These are phyloP conservation scores for Aporrectodea caliginosa DNA, from an alignment of 1,140 invertebrate species.

Conservation along the genomic window DNA sequence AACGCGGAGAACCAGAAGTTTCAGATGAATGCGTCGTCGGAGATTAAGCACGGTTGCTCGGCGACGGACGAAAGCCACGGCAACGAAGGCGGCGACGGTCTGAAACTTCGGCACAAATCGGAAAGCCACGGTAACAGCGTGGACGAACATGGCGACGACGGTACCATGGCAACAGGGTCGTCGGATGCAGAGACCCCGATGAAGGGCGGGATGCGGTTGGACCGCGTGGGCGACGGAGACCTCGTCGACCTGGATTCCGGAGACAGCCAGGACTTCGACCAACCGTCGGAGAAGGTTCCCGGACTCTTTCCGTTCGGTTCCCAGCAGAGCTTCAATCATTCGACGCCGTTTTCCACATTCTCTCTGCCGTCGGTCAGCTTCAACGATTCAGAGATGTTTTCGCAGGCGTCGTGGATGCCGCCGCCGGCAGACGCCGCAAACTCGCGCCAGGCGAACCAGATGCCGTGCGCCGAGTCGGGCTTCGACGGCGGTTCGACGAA, in stretches of 20 bases:
- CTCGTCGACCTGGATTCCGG: background rate
- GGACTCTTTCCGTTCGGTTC: background rate
- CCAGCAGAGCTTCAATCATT: background rate
- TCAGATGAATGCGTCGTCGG: no score
- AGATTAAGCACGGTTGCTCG: background rate
- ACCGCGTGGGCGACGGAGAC: background rate
- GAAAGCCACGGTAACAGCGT: background rate
- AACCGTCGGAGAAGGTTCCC: background rate
- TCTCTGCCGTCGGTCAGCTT: background rate
- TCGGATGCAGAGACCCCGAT: background rate
- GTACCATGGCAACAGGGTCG: background rate
- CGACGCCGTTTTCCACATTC: background rate
- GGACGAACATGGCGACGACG: background rate
- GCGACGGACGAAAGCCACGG: background rate
- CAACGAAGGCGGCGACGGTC: background rate
- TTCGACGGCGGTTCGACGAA: background rate
- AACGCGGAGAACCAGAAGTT: background rate
- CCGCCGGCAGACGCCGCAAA: no score
- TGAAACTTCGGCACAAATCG: background rate
- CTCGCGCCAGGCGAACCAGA: background rate
- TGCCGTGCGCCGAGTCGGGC: background rate
- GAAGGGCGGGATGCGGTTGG: background rate
- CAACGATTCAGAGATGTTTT: background rate
- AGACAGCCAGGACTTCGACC: background rate
- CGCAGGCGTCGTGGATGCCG: background rate